A percentile compares a stretch with the other conserved stretches of the same genome.
Conservation (phyloP, 2,797 vertebrate genomes). For the Syngnathus acus region DNA sequence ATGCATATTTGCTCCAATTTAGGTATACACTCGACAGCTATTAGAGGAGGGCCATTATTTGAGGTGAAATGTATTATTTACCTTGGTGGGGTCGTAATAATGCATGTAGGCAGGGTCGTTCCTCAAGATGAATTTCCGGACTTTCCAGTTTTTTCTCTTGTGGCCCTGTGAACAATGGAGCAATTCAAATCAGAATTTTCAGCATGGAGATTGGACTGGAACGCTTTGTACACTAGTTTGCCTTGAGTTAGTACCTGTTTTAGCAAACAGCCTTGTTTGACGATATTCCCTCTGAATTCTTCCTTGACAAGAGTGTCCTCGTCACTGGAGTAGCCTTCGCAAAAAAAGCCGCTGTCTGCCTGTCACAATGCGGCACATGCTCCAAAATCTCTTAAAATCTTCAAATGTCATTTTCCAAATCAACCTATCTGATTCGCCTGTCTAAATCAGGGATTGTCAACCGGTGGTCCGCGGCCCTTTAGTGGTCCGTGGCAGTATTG, state of each 20-base stretch:
- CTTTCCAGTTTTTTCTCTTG: constrained; percentile 95
- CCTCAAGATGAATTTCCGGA: constrained; percentile 89
- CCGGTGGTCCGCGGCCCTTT: no score
- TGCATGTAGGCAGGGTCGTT: constrained; percentile 92
- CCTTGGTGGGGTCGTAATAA: constrained; percentile 92
- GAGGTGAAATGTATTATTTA: constrained; percentile 31
- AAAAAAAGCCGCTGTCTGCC: constrained; percentile 96
- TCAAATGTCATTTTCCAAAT: neutral
- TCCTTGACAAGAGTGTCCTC: constrained; percentile 85
- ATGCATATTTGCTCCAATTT: no score
- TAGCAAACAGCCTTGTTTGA: constrained; percentile 93
- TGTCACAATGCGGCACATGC: constrained; percentile 35
- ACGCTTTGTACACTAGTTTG: neutral
- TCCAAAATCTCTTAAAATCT: neutral
- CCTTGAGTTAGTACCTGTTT: constrained; percentile 79
- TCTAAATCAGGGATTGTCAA: no score
- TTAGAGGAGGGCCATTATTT: neutral
- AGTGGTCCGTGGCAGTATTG: no score
- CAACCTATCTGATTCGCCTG: neutral
- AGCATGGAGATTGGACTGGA: neutral
- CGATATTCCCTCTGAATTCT: constrained; percentile 87
- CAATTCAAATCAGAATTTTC: neutral
- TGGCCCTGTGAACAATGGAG: constrained; percentile 74
- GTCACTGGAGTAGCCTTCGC: constrained; percentile 93
- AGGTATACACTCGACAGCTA: neutral